Percentiles rank a stretch among this genome's conserved stretches.
Conservation (phyloP, 2,113 vertebrate genomes). For the Lagenorhynchus albirostris region DNA sequence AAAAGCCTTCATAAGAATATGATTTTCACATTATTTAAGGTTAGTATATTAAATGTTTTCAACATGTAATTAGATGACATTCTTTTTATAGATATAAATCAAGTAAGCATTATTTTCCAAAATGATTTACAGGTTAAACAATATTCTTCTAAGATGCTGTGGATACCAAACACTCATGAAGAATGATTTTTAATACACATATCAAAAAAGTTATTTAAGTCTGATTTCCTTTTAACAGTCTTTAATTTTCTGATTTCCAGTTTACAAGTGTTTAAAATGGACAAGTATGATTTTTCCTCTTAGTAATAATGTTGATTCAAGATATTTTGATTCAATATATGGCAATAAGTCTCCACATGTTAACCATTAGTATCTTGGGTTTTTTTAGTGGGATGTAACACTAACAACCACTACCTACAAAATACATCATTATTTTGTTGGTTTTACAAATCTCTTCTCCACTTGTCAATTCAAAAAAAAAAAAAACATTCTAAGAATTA, state of each 20-base stretch:
- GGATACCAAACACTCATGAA: slow-evolving; percentile 17
- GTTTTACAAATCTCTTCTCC: slow-evolving; percentile 62
- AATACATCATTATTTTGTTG: slow-evolving; percentile 34
- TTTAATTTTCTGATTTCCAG: slow-evolving; percentile 45
- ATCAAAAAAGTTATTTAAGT: slow-evolving; percentile 43
- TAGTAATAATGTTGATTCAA: background rate
- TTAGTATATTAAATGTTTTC: background rate
- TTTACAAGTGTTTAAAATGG: slow-evolving; percentile 63
- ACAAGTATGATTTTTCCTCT: background rate
- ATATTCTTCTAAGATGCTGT: background rate
- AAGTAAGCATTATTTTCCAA: slow-evolving; percentile 38
- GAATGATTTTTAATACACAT: slow-evolving; percentile 30
- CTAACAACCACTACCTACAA: slow-evolving; percentile 54
- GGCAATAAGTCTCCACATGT: slow-evolving; percentile 69
- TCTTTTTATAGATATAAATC: slow-evolving; percentile 44
- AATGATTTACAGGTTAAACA: slow-evolving; percentile 20
- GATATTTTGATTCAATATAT: slow-evolving; percentile 59
- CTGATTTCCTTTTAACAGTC: slow-evolving; percentile 36
- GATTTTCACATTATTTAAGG: slow-evolving; percentile 45
- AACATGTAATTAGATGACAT: slow-evolving; percentile 22
- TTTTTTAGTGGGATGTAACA: slow-evolving; percentile 13
- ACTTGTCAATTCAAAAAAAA: slow-evolving; percentile 51
- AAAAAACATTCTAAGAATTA: slow-evolving; percentile 44
- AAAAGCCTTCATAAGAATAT: slow-evolving; percentile 60
- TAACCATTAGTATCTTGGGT: slow-evolving; percentile 34